Evolutionary conservation across 2,888 invertebrate genomes (phyloP), one percentile per base, ranked within the genome.

Genomic region (Ashinkailepas kermadecensis): DNA sequence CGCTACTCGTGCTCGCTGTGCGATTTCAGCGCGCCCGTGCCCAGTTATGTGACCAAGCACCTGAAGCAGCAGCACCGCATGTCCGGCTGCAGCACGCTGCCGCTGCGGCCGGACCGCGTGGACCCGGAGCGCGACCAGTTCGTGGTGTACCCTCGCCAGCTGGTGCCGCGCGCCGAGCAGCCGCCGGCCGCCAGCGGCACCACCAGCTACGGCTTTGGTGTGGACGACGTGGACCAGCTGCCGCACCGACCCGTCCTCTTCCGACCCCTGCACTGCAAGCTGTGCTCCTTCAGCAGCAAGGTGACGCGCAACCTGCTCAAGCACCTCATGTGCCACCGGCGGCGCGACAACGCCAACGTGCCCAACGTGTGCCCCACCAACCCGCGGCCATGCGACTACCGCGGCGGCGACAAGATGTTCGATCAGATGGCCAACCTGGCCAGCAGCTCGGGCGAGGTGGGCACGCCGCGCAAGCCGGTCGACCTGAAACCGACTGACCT

Each of bases 391-490:
- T 94, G 92, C 86, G 88, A 94, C 65, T 92, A 93, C 21, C 91
- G 92, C 70, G 92, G 92, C 84, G 94, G 94, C 86, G 39, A 39
- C 1, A 91, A 91, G 84, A 93, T 94, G 90, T 95, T 94, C 86
- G 94, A 95, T 86, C 93, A 92, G 86, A 95, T 95, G 95, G 90
- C 92, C 0, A 95, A 95, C 86, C 89, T 94, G 25, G 94, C 95
- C 0, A 92, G 92, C n/a, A 93, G 92, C 84, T 93, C 91, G 25
- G 86, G 86, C 81, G 84, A 85, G 70, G 83, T 83, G 25, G 85
- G 85, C 67, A 84, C 83, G 79, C 83, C 84, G n/a, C 84, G 83
- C 54, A 84, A 82, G 59, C 85, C 85, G 62, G 81, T 84, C 21
- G 83, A 84, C 39, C 82, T 83, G 80, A 82, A 83, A 21, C 57